A percentile compares a stretch with the other conserved stretches of the same genome.
These are phyloP conservation scores for Drosophila histrio DNA, from an alignment of 2,888 invertebrate species.

Conservation along the genomic window DNA sequence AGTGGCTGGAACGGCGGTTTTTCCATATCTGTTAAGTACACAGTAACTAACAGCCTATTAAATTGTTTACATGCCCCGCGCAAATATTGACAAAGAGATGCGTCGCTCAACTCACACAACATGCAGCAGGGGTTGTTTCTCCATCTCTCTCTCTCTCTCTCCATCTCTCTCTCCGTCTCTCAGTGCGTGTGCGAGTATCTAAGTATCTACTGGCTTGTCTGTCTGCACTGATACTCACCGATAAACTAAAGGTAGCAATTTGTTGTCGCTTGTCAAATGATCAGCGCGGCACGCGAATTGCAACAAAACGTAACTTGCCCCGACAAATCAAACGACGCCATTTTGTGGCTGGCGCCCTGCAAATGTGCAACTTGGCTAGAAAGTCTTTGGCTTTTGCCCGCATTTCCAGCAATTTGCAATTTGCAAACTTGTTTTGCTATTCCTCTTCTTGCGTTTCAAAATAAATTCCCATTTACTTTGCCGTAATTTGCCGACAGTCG, in stretches of 20 bases:
- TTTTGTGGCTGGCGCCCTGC: constrained; percentile 64
- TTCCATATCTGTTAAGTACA: constrained; percentile 52
- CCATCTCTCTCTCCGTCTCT: not conserved
- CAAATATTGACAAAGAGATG: constrained; percentile 79
- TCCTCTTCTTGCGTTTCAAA: constrained; percentile 31
- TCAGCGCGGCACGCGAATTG: constrained; percentile 67
- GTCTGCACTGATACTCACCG: constrained; percentile 27
- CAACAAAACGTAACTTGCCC: constrained; percentile 30
- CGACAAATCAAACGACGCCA: constrained; percentile 65
- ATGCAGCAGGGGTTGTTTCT: constrained; percentile 24
- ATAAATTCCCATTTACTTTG: constrained; percentile 69
- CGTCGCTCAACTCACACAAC: constrained; percentile 38
- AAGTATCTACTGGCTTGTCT: constrained; percentile 8
- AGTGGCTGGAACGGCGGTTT: constrained; percentile 67
- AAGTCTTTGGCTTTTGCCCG: not conserved
- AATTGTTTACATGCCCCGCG: constrained; percentile 76
- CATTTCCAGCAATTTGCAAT: constrained; percentile 39
- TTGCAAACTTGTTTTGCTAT: constrained; percentile 37
- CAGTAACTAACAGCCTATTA: constrained; percentile 78
- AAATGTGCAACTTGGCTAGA: constrained; percentile 62
- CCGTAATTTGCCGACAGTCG: constrained; percentile 69
- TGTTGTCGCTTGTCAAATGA: constrained; percentile 74
- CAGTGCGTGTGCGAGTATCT: not conserved
- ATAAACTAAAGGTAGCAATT: constrained; percentile 60
- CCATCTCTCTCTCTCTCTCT: not conserved